These are phyloP conservation scores for Sebastes schlegelii DNA, from an alignment of 2,113 vertebrate genomes.

Conservation along the genomic window DNA sequence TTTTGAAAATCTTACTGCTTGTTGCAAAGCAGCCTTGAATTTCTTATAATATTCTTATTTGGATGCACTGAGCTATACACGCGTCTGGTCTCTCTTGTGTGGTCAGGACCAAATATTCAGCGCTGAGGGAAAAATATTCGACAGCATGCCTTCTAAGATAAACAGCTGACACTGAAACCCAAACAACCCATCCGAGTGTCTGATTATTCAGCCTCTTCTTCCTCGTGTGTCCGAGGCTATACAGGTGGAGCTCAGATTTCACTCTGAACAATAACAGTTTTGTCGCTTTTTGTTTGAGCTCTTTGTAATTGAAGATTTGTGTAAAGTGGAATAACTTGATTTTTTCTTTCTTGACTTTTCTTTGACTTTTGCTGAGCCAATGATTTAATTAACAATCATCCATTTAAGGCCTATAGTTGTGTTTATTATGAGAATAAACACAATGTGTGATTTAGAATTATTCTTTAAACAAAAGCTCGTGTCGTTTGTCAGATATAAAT, in stretches of 20 bases:
- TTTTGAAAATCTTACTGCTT: neutral
- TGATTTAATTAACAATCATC: slow-evolving; percentile 15
- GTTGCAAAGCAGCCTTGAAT: neutral
- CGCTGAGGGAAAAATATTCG: slow-evolving; percentile 38
- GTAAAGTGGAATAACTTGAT: slow-evolving; percentile 15
- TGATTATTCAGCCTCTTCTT: slow-evolving; percentile 31
- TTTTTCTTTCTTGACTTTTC: slow-evolving; percentile 1
- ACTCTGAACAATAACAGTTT: slow-evolving; percentile 15
- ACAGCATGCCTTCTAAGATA: slow-evolving; percentile 41
- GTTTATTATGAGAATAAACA: slow-evolving; percentile 45
- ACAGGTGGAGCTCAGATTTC: slow-evolving; percentile 56
- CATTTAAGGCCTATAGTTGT: neutral
- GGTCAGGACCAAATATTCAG: slow-evolving; percentile 24
- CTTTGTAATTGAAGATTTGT: slow-evolving; percentile 40
- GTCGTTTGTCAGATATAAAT: slow-evolving; percentile 49
- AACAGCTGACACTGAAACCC: slow-evolving; percentile 57
- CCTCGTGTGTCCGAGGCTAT: slow-evolving; percentile 1
- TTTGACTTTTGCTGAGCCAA: slow-evolving; percentile 2
- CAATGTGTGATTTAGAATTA: slow-evolving; percentile 40
- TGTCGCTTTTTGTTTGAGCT: slow-evolving; percentile 41
- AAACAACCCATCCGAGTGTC: slow-evolving; percentile 39
- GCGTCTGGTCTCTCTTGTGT: neutral
- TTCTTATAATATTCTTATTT: neutral
- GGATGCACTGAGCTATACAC: neutral
- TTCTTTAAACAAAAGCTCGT: slow-evolving; percentile 39